Percentiles rank a stretch among this genome's conserved stretches.
These are phyloP conservation scores for Dreissena rostriformis DNA, from an alignment of 1,140 invertebrate genomes.

Conservation along the genomic window DNA sequence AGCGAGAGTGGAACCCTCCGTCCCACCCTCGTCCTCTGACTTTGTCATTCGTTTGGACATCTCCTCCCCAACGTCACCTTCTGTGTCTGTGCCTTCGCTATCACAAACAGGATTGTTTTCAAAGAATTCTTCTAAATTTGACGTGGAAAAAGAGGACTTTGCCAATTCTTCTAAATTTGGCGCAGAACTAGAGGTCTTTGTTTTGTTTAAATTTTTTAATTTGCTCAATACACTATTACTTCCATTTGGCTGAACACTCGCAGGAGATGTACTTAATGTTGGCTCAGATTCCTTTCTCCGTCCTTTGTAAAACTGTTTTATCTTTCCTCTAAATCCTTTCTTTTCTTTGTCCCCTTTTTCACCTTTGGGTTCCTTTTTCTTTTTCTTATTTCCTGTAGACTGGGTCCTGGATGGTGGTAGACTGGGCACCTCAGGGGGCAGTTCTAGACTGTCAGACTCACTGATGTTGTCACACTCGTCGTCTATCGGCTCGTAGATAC, in stretches of 20 bases:
- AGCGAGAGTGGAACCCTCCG: not conserved
- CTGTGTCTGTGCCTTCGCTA: slow-evolving; percentile 49
- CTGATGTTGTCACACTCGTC: slow-evolving; percentile 9
- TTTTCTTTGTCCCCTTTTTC: slow-evolving; percentile 16
- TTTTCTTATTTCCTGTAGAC: slow-evolving; percentile 41
- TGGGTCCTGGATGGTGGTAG: slow-evolving; percentile 16
- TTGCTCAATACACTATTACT: slow-evolving; percentile 6
- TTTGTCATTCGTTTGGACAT: not conserved
- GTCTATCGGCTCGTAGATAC: slow-evolving; percentile 49
- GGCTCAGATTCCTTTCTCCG: not conserved
- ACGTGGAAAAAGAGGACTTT: not conserved
- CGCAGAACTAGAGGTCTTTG: slow-evolving; percentile 22
- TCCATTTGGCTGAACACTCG: not conserved
- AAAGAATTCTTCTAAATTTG: slow-evolving; percentile 36
- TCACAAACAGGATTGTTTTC: slow-evolving; percentile 47
- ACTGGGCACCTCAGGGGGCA: slow-evolving; percentile 6
- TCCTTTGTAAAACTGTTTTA: slow-evolving; percentile 45
- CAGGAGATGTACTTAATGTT: not conserved
- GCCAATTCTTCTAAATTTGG: slow-evolving; percentile 36
- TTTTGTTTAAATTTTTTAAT: slow-evolving; percentile 52
- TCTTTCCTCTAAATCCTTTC: slow-evolving; percentile 29
- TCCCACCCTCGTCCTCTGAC: slow-evolving; percentile 2
- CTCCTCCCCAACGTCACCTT: slow-evolving; percentile 22
- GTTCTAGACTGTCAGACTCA: slow-evolving; percentile 44
- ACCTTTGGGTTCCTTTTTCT: slow-evolving; percentile 24